Evolutionary conservation across 2,888 invertebrate genomes (phyloP).

Genomic region (Eucriotettix oculatus): DNA sequence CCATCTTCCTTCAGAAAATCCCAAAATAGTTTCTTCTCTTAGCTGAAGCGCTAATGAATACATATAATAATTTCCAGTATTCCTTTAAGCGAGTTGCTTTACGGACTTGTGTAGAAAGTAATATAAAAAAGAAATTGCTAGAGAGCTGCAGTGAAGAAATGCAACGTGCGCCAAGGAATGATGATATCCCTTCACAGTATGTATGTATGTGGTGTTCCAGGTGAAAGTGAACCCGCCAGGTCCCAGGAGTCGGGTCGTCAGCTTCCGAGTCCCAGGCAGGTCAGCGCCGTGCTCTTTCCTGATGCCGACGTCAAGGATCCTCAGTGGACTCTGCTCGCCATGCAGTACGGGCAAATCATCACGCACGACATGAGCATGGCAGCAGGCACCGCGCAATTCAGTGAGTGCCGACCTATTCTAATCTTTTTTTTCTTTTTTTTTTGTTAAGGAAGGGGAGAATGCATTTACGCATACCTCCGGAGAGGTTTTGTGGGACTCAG

Average conservation of each 20-base stretch:
- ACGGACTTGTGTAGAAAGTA: too few species aligned
- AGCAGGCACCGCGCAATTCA: slow-evolving; percentile 53
- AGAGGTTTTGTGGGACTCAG: too few species aligned
- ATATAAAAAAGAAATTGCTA: too few species aligned
- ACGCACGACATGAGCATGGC: slow-evolving; percentile 66
- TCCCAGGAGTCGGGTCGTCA: slow-evolving; percentile 42
- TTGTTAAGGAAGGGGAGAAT: neutral
- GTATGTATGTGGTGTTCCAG: neutral
- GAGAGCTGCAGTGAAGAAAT: too few species aligned
- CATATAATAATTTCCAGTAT: too few species aligned
- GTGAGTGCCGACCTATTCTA: slow-evolving; percentile 34
- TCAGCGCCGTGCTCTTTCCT: slow-evolving; percentile 54
- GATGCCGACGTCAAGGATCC: slow-evolving; percentile 53
- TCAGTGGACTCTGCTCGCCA: slow-evolving; percentile 54
- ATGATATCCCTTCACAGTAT: neutral
- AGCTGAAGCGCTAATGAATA: too few species aligned
- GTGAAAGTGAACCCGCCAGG: slow-evolving; percentile 50
- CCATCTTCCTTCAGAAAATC: too few species aligned
- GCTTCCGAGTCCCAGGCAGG: slow-evolving; percentile 50
- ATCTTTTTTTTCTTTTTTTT: neutral
- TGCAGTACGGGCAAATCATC: slow-evolving; percentile 66
- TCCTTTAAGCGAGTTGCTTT: too few species aligned
- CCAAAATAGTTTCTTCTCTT: too few species aligned
- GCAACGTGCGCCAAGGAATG: too few species aligned
- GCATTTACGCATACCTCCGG: too few species aligned